Base-by-base conservation (phyloP, 2,113 vertebrate species). In the Macquaria australasica region DNA sequence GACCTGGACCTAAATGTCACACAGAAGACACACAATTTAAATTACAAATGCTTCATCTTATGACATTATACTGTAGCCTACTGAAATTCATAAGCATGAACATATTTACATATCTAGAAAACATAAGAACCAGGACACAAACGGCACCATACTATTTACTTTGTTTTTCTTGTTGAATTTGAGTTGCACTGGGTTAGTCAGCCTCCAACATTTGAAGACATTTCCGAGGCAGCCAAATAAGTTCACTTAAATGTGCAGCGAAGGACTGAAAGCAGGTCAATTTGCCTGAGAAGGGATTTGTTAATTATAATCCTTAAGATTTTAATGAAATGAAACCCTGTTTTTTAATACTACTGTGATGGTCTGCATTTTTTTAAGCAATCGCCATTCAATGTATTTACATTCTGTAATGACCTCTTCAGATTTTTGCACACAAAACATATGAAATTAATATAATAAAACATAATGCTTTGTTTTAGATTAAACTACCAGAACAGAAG, bases 1-100 rank as follows among this genome's bases (percentile, higher is more conserved):
- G 87, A 41, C 97, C 97, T 12, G 97, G 97, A 50, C 97, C 97
- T 98, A 79, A 8, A 83, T 5, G 50, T n/a, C 64, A 84, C 21
- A 64, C 51, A 80, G 37, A 8, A 31, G 14, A 77, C 12, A 83
- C n/a, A 37, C 3, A 3, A n/a, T 73, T 63, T 14, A 28, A 23
- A 62, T 72, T 0, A 31, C 12, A 81, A 25, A 68, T 68, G 16
- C 7, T 59, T 67, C 1, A 28, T 3, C 4, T 43, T 6, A 72
- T 75, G 37, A 55, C 37, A 67, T 66, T 64, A 53, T 23, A n/a
- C 11, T 63, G 43, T 10, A 37, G 2, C 16, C 34, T 39, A 8
- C 16, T 55, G 7, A 56, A 3, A 43, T 41, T 8, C 11, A 64
- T 18, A 12, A 59, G 15, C 10, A 58, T 48, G 1, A 34, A 25